A percentile compares a stretch with the other conserved stretches of the same genome.
Conservation (phyloP, 2,888 invertebrate genomes). For the Amiota minor region DNA sequence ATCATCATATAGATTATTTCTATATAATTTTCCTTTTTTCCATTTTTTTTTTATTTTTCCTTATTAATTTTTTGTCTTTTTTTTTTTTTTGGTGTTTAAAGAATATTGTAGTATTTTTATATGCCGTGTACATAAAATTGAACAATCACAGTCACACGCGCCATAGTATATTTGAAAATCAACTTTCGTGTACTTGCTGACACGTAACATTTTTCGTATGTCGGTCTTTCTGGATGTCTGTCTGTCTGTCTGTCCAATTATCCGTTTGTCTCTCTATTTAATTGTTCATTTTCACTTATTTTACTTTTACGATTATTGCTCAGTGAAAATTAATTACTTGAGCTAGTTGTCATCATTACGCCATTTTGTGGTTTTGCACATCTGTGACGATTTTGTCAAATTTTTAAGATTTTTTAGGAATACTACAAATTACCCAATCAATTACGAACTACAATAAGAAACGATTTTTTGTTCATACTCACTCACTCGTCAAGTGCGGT, state of each 20-base stretch:
- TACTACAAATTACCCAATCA: no score
- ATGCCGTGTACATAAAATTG: no score
- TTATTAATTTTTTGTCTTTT: not conserved
- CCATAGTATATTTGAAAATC: constrained; percentile 48
- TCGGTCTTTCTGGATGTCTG: constrained; percentile 38
- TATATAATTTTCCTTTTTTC: constrained; percentile 40
- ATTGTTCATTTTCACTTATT: constrained; percentile 28
- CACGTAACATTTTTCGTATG: constrained; percentile 63
- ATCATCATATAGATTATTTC: constrained; percentile 51
- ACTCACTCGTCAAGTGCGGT: no score
- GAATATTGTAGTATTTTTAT: not conserved
- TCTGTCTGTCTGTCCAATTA: not conserved
- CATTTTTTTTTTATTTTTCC: constrained; percentile 9
- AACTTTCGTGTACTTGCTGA: constrained; percentile 55
- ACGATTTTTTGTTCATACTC: no score
- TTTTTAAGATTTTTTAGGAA: no score
- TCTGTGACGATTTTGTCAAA: no score
- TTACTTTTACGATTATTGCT: constrained; percentile 29
- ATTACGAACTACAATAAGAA: no score
- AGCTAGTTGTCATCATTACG: not conserved
- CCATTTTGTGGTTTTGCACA: not conserved
- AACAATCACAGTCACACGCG: no score
- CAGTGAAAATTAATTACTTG: constrained; percentile 21
- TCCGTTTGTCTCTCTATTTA: constrained; percentile 31
- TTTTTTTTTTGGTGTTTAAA: not conserved